A percentile compares a stretch with the other conserved stretches of the same genome.
Evolutionary conservation across 2,113 vertebrate species (phyloP).

Genomic region (Picathartes gymnocephalus): DNA sequence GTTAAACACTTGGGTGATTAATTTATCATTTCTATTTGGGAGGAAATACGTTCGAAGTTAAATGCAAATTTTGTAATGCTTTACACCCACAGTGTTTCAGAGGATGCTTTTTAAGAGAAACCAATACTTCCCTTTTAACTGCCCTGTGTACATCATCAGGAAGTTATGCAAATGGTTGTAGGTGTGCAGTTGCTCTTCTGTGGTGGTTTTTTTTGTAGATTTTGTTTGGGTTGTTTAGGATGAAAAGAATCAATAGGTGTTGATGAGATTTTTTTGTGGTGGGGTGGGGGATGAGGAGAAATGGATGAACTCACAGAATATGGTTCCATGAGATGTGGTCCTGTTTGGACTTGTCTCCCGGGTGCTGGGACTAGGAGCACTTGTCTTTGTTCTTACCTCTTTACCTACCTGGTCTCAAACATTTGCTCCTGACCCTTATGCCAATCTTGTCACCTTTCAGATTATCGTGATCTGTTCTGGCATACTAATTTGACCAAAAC

Average conservation of each 20-base stretch:
- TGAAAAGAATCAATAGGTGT: background rate
- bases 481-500: background rate
- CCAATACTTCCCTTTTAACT: background rate
- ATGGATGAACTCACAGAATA: background rate
- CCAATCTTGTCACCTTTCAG: background rate
- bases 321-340: background rate
- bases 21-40: background rate
- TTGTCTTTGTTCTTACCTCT: background rate
- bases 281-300: background rate
- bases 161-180: background rate
- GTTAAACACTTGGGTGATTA: background rate
- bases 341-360: background rate
- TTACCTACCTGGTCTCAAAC: background rate
- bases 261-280: background rate
- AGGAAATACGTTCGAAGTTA: background rate
- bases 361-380: rapidly evolving
- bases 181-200: background rate
- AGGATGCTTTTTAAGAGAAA: background rate
- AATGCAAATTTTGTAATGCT: background rate
- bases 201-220: background rate
- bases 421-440: background rate
- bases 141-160: background rate
- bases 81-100: background rate
- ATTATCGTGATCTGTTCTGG: background rate
- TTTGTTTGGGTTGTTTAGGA: background rate